Percentiles rank a stretch among this genome's conserved stretches.
phyloP scores from a whole-genome alignment of 2,797 vertebrate genomes.

The Dermochelys coriacea region DNA sequence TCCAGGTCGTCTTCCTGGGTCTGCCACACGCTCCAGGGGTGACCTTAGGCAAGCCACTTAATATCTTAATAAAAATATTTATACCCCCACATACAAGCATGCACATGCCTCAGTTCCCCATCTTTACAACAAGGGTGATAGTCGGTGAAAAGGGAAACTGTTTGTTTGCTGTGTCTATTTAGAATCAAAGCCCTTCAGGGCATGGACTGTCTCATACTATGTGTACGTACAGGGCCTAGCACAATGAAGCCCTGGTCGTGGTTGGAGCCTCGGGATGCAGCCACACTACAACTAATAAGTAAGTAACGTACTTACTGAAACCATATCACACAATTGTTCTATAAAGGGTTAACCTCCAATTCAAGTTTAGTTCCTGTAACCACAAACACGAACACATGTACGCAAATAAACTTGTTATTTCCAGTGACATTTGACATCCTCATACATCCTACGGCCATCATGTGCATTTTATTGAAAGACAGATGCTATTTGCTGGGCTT shows the following conservation, averaged over 20 bases:
- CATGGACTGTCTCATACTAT: neutral
- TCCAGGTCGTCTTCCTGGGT: neutral
- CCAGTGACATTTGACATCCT: constrained; percentile 12
- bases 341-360: neutral
- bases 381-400: neutral
- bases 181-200: constrained; percentile 3
- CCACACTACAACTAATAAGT: neutral
- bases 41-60: neutral
- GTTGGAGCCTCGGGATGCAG: neutral
- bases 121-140: constrained; percentile 21
- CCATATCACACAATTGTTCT: neutral
- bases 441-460: constrained; percentile 6
- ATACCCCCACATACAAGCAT: too few species aligned
- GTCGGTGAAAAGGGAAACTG: neutral
- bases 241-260: neutral
- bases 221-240: neutral
- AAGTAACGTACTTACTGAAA: neutral
- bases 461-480: neutral
- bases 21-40: rapidly evolving
- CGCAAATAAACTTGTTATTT: neutral
- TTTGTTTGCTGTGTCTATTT: neutral
- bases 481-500: constrained; percentile 18
- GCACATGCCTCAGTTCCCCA: neutral
- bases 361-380: neutral
- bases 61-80: neutral